Conservation (phyloP, 2,113 vertebrate species). For the Hydropotes inermis region DNA sequence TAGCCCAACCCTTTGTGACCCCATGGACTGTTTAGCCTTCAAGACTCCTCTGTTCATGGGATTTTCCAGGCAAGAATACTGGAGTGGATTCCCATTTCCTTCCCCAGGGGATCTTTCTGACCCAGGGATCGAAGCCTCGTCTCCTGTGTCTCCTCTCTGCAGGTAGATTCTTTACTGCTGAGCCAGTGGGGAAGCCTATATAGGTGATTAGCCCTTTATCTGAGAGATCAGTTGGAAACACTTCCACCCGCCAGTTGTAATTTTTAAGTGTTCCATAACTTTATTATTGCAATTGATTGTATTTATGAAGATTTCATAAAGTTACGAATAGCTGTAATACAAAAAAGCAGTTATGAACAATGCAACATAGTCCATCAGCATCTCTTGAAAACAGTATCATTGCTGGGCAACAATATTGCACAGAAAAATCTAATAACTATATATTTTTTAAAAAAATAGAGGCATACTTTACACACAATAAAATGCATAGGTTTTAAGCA, state of each 20-base stretch:
- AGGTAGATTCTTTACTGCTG: not conserved
- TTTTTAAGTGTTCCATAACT: slow-evolving; percentile 20
- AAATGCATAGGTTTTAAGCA: not conserved
- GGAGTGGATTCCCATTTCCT: not conserved
- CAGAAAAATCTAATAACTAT: slow-evolving; percentile 31
- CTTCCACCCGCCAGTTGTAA: not conserved
- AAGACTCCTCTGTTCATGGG: not conserved
- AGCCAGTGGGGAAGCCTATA: not conserved
- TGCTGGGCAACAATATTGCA: not conserved
- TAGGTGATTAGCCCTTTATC: not conserved
- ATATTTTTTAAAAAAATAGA: not conserved
- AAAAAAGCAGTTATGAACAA: slow-evolving; percentile 47
- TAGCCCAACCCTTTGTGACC: not conserved
- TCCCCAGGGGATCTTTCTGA: not conserved
- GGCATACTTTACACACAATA: not conserved
- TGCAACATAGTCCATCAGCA: not conserved
- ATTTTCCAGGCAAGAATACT: not conserved
- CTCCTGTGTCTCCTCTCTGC: not conserved
- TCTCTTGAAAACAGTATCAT: slow-evolving; percentile 35
- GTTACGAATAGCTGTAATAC: slow-evolving; percentile 37
- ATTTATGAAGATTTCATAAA: slow-evolving; percentile 55
- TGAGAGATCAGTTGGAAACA: not conserved
- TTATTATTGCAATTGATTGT: slow-evolving; percentile 38
- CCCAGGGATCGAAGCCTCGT: not conserved
- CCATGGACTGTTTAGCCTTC: not conserved